phyloP scores from a whole-genome alignment of 2,797 vertebrate species.

The Silurus lanzhouensis region DNA sequence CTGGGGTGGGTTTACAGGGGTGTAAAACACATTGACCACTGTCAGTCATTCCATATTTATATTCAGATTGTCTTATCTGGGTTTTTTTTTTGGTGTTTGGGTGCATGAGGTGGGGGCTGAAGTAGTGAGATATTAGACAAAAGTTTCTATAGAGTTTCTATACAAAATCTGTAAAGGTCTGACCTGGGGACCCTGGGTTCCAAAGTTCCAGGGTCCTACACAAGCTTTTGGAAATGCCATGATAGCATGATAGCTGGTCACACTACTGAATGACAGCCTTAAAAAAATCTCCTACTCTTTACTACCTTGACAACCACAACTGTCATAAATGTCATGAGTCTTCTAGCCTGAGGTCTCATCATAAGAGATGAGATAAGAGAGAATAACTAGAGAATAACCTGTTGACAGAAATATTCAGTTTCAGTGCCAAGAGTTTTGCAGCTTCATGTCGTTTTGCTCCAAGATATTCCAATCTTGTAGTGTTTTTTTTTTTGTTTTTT shows the following conservation, averaged over 20 bases:
- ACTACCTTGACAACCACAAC: no score
- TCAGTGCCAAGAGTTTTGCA: constrained; percentile 2
- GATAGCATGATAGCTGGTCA: no score
- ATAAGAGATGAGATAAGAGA: background rate
- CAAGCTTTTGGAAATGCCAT: background rate
- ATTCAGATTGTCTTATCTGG: background rate
- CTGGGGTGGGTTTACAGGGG: background rate
- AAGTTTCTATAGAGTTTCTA: no score
- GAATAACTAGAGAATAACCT: background rate
- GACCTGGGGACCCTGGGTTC: background rate
- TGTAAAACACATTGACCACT: background rate
- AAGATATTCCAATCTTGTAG: background rate
- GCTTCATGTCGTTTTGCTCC: background rate
- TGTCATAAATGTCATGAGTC: background rate
- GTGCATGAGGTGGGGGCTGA: no score
- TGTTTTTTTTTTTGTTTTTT: background rate
- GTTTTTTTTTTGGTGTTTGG: background rate
- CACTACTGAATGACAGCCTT: background rate
- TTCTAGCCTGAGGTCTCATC: background rate
- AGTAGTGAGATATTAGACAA: background rate
- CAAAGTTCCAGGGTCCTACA: background rate
- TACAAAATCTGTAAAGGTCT: background rate
- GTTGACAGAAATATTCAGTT: constrained; percentile 7
- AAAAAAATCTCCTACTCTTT: background rate
- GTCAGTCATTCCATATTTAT: background rate